These are phyloP conservation scores for Schlechtendalia chinensis DNA, from an alignment of 1,140 invertebrate species.

Conservation along the genomic window DNA sequence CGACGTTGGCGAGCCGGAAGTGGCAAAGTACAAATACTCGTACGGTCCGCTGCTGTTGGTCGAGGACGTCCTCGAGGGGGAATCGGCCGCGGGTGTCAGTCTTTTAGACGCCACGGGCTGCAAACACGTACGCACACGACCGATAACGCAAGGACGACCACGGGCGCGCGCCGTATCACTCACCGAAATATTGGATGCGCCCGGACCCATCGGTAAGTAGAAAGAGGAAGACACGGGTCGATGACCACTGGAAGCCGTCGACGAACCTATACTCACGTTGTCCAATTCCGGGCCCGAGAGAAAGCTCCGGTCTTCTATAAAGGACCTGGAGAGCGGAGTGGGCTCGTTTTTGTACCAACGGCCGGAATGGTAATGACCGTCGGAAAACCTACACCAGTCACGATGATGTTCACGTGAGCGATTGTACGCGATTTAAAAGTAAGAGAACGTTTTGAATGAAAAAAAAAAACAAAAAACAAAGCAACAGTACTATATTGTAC, in stretches of 20 bases:
- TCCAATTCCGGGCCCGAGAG: constrained; percentile 37
- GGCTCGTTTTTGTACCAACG: constrained; percentile 36
- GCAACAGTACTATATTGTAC: background rate
- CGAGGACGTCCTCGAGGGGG: background rate
- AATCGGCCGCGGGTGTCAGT: constrained; percentile 41
- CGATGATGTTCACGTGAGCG: too few relatives aligned
- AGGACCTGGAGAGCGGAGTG: constrained; percentile 26
- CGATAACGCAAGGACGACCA: background rate
- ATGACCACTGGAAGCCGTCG: constrained; percentile 36
- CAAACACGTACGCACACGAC: background rate
- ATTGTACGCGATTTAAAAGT: too few relatives aligned
- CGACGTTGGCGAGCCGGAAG: constrained; percentile 37
- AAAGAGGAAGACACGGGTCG: constrained; percentile 31
- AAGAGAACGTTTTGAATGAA: background rate
- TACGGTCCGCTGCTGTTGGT: constrained; percentile 13
- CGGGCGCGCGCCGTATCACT: background rate
- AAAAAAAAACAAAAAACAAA: too few relatives aligned
- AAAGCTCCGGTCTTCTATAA: constrained; percentile 35
- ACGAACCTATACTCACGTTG: constrained; percentile 31
- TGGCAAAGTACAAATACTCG: constrained; percentile 37
- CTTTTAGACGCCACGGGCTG: constrained; percentile 45
- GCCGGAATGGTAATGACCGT: constrained; percentile 15
- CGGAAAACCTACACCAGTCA: background rate
- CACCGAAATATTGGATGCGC: constrained; percentile 35
- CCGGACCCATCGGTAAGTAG: constrained; percentile 35